Base-by-base conservation (phyloP, 2,888 invertebrate species). In the Neoaliturus tenellus region DNA sequence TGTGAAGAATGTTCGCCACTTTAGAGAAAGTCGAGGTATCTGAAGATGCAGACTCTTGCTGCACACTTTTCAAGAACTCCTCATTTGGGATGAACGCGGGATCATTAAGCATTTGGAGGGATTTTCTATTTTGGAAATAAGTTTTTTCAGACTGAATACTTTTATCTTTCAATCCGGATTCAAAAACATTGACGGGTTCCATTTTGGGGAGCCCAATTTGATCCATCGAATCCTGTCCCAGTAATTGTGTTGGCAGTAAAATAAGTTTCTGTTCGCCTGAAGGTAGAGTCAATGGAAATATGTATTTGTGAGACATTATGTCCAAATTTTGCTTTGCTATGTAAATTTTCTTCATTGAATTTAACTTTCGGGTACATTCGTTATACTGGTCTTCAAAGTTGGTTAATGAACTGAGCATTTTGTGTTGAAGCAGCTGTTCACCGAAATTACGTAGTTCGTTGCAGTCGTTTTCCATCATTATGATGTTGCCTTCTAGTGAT, bases 391-490 rank as follows among this genome's bases (percentile, higher is more conserved):
- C 31, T 62, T 62, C 62, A 8, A 62, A 28, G 17, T 62, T 28
- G 10, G 14, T 20, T 14, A 62, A 28, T 5, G 62, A 62, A 62
- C 31, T 62, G 31, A 62, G 62, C 10, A 62, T 62, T 17, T 62
- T 62, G 28, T 62, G 62, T 31, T 62, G 17, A 12, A 28, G 4
- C 31, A 62, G 62, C 1, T 31, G 4, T 62, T 62, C 62, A 28
- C 62, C 62, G 14, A 62, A 62, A 1, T 25, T 2, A 4, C 28
- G 14, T 1, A 62, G 62, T 31, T 62, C 62, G 5, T 62, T 28
- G 14, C 62, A 62, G 62, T 62, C 62, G 12, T 62, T 62, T 31
- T 62, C 62, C 62, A 62, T 8, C 28, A 62, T 14, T 14, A 62
- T 62, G 14, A 62, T 62, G 17, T 62, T 62, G 17, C 31, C 62